phyloP scores from a whole-genome alignment of 1,140 invertebrate genomes.

The Tribolium madens region DNA sequence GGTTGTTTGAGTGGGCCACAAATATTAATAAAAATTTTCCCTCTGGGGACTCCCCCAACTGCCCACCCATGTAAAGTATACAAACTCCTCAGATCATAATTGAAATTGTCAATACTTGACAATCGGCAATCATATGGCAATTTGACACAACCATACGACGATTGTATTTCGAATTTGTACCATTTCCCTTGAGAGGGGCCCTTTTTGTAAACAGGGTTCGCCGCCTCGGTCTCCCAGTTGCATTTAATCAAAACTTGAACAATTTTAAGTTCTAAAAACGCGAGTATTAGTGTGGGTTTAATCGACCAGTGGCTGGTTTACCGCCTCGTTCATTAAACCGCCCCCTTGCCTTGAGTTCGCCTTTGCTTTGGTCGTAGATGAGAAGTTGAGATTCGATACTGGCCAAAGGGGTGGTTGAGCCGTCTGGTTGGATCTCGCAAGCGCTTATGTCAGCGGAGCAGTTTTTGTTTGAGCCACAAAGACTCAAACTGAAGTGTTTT shows the following conservation, averaged over 20 bases:
- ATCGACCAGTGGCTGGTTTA: too few species aligned
- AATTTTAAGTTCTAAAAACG: background rate
- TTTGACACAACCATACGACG: constrained; percentile 20
- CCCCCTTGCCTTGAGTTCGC: constrained; percentile 1
- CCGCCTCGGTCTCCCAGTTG: background rate
- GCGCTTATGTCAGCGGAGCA: background rate
- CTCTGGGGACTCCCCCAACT: background rate
- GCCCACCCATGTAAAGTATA: background rate
- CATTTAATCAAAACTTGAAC: constrained; percentile 5
- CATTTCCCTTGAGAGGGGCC: background rate
- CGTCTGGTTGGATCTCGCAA: background rate
- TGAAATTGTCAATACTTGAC: background rate
- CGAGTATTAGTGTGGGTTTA: background rate
- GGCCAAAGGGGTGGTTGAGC: background rate
- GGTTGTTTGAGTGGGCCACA: background rate
- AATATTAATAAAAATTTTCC: background rate
- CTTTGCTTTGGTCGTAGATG: background rate
- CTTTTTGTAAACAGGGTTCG: background rate
- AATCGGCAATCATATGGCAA: background rate
- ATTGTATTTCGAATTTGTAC: background rate
- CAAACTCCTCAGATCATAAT: background rate
- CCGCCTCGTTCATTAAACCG: background rate
- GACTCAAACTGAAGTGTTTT: constrained; percentile 8
- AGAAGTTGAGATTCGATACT: background rate
- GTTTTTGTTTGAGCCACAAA: constrained; percentile 8